A percentile compares a stretch with the other conserved stretches of the same genome.
Evolutionary conservation across 2,797 vertebrate genomes (phyloP).

Genomic region (Scolopax rusticola): DNA sequence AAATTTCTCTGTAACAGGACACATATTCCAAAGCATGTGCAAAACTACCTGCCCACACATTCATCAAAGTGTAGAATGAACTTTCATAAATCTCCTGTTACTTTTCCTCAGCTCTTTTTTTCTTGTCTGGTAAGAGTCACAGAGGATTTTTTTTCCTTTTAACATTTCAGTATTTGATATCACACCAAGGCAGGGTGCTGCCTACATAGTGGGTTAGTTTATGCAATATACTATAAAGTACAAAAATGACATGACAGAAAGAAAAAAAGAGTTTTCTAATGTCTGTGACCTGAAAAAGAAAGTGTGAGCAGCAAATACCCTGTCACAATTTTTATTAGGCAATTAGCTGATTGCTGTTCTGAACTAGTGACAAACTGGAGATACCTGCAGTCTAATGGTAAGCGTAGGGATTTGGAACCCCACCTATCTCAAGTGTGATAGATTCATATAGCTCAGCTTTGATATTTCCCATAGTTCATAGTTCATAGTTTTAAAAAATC

Average conservation of each 20-base stretch:
- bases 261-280: conserved; percentile 9
- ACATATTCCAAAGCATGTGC: background rate
- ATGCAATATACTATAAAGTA: conserved; percentile 2
- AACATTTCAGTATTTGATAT: conserved; percentile 51
- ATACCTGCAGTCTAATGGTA: background rate
- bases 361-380: conserved; percentile 25
- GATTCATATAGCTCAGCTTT: conserved; percentile 14
- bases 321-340: background rate
- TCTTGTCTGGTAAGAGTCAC: background rate
- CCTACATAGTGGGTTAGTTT: conserved; percentile 49
- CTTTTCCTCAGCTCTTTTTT: background rate
- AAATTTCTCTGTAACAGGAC: background rate
- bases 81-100: conserved; percentile 42
- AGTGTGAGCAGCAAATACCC: background rate
- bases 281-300: conserved; percentile 32
- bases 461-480: conserved; percentile 41
- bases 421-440: background rate
- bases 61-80: background rate
- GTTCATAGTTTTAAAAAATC: conserved; percentile 9
- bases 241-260: background rate
- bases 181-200: conserved; percentile 19
- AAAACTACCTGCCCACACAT: conserved; percentile 29
- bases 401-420: background rate
- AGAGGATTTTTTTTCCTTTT: conserved; percentile 22
- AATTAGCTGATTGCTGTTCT: conserved; percentile 55